A percentile compares a stretch with the other conserved stretches of the same genome.
phyloP scores from a whole-genome alignment of 2,113 vertebrate genomes.

The Macheiramphus alcinus region DNA sequence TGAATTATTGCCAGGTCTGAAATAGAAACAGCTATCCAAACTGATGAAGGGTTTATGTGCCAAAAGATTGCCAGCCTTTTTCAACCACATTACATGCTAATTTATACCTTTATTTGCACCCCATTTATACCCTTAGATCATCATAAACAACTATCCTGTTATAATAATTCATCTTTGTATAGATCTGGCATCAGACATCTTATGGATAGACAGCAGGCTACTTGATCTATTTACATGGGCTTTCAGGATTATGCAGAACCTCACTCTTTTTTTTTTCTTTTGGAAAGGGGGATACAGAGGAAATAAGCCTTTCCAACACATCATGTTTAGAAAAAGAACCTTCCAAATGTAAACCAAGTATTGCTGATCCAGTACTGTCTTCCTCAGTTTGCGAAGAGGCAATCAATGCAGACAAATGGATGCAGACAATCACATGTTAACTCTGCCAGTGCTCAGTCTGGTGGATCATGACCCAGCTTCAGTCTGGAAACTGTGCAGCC shows the following conservation, averaged over 20 bases:
- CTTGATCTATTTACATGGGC: neutral
- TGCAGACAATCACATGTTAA: neutral
- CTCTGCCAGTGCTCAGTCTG: neutral
- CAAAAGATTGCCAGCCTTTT: neutral
- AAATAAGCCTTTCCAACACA: neutral
- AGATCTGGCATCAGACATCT: neutral
- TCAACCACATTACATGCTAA: neutral
- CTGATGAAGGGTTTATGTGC: neutral
- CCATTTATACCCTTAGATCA: neutral
- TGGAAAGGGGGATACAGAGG: neutral
- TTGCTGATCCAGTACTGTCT: neutral
- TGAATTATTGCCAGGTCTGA: neutral
- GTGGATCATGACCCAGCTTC: neutral
- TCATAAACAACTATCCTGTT: neutral
- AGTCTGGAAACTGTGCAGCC: neutral
- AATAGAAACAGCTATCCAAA: neutral
- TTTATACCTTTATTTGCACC: neutral
- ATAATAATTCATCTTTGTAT: neutral
- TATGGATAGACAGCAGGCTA: neutral
- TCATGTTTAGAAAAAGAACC: neutral
- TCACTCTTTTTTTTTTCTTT: rapidly evolving
- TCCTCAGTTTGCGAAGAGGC: neutral
- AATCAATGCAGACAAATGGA: neutral
- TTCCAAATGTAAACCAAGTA: neutral
- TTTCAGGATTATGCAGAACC: neutral